These are phyloP conservation scores for Lepidurus apus DNA, from an alignment of 1,140 invertebrate species.

Conservation along the genomic window DNA sequence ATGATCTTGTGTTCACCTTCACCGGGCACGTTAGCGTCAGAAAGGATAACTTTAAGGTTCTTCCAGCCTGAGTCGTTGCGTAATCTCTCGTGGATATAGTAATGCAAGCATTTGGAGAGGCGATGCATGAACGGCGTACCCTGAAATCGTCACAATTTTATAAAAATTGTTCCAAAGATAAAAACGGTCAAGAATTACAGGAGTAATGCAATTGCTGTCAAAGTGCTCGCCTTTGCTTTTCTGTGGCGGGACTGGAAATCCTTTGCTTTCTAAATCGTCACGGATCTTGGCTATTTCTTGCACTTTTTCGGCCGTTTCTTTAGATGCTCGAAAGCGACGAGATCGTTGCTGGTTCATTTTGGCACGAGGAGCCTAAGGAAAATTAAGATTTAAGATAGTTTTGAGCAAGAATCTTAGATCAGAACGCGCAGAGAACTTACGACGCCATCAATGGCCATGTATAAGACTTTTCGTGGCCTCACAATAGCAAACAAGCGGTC, in stretches of 20 bases:
- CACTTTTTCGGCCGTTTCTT: slow-evolving; percentile 87
- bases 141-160: slow-evolving; percentile 43
- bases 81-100: slow-evolving; percentile 89
- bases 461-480: slow-evolving; percentile 86
- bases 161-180: slow-evolving; percentile 24
- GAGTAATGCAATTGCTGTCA: slow-evolving; percentile 98
- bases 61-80: slow-evolving; percentile 95
- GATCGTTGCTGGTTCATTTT: slow-evolving; percentile 99
- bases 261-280: slow-evolving; percentile 66
- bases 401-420: neutral
- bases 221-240: slow-evolving; percentile 90
- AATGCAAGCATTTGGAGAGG: slow-evolving; percentile 88
- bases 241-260: slow-evolving; percentile 74
- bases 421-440: slow-evolving; percentile 50
- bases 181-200: slow-evolving; percentile 47
- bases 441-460: slow-evolving; percentile 99
- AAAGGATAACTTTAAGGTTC: slow-evolving; percentile 90
- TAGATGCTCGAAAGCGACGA: slow-evolving; percentile 90
- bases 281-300: slow-evolving; percentile 74
- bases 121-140: slow-evolving; percentile 98
- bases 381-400: neutral
- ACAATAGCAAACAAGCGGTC: slow-evolving; percentile 94
- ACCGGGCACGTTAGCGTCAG: slow-evolving; percentile 96
- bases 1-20: slow-evolving; percentile 99
- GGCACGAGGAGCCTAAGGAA: slow-evolving; percentile 75